These are phyloP conservation scores for cattle (Bos taurus) DNA, from an alignment of 2,113 vertebrate species.

Conservation along the genomic window ARS-UCD2.0 NC_037340.1:48214001-48214500, in stretches of 20 bases:
- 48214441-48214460: not conserved
- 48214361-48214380: not conserved
- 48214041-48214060: not conserved
- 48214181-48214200: constrained; percentile 59
- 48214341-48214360: not conserved
- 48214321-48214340: not conserved
- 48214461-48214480: not conserved
- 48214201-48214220: constrained; percentile 48
- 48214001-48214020: fast-evolving
- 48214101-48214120: not conserved
- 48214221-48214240: constrained; percentile 3
- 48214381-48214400: not conserved
- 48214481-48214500: not conserved
- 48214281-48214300: constrained; percentile 58
- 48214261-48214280: constrained; percentile 73
- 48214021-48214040: not conserved
- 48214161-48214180: fast-evolving
- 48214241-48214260: not conserved
- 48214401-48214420: not conserved
- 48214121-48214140: fast-evolving
- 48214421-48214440: not conserved
- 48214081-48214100: not conserved
- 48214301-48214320: constrained; percentile 5
- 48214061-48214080: not conserved
- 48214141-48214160: fast-evolving